Base-by-base conservation (phyloP, 2,113 vertebrate genomes). In the Lanius collurio region DNA sequence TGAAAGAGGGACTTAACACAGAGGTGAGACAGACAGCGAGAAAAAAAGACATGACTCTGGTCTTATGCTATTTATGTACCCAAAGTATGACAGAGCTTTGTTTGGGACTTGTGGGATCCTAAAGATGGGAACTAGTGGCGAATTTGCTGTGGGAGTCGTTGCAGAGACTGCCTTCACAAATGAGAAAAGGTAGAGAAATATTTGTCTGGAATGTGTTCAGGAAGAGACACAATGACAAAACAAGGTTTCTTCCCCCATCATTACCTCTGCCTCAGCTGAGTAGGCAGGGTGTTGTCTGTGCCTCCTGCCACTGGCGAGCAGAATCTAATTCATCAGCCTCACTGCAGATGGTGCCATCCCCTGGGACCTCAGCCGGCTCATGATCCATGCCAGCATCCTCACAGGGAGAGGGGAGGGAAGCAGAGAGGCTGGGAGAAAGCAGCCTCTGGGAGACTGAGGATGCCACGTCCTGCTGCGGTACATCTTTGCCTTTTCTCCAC, bases 301-400 rank as follows among this genome's bases (percentile, higher is more conserved):
- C 93, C 1, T 49, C 78, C 86, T 93, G 92, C 87, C 30, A 4
- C 62, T 80, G 73, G 89, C 8, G 12, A 94, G 89, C 56, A 83
- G 93, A 70, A 88, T 94, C 92, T 90, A 96, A 94, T 94, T 97
- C 90, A 94, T 96, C 96, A 93, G 83, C 76, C 75, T 71, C 13
- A 21, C 83, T 89, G 94, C 97, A 98, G 96, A 97, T 97, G 96
- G 97, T 96, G 95, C 92, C 96, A 49, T 96, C 98, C 83, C 7
- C 62, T 1, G 83, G 95, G 97, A 97, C 68, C 53, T 64, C 20
- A 74, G 30, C 13, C 15, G 39, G 60, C 90, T 94, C 44, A 15
- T 89, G 95, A 95, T 96, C 65, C 3, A 84, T 69, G 27, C 87
- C 96, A 97, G 87, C 20, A 37, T 89, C 73, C 83, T 96, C 95